Conservation (phyloP, 2,888 invertebrate genomes). For the Xanthorhoe spadicearia region DNA sequence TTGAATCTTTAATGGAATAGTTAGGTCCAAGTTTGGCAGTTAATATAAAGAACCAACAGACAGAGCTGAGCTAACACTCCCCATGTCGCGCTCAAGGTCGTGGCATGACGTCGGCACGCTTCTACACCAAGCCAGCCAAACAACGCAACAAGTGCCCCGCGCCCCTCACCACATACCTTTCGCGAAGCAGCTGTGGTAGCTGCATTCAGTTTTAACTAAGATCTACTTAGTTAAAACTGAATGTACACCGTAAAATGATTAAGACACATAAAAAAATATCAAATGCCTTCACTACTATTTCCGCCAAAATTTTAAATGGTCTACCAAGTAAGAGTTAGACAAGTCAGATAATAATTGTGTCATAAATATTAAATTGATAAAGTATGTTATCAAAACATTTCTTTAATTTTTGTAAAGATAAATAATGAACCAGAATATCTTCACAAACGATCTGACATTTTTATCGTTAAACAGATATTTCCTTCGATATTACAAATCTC, state of each 20-base stretch:
- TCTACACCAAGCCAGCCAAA: slow-evolving; percentile 69
- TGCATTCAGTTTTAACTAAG: slow-evolving; percentile 40
- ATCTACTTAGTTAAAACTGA: too few relatives aligned
- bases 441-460: too few relatives aligned
- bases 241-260: neutral
- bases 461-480: too few relatives aligned
- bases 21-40: neutral
- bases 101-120: slow-evolving; percentile 75
- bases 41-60: slow-evolving; percentile 12
- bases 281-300: too few relatives aligned
- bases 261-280: neutral
- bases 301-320: too few relatives aligned
- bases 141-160: slow-evolving; percentile 82
- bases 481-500: too few relatives aligned
- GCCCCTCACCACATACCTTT: slow-evolving; percentile 62
- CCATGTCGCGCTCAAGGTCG: slow-evolving; percentile 70
- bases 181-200: slow-evolving; percentile 63
- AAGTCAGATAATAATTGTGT: too few relatives aligned
- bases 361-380: too few relatives aligned
- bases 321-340: too few relatives aligned
- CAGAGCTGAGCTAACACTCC: slow-evolving; percentile 50
- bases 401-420: too few relatives aligned
- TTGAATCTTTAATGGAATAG: neutral
- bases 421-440: too few relatives aligned
- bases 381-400: too few relatives aligned